Evolutionary conservation across 2,797 vertebrate genomes (phyloP).

Genomic region (Gymnoscopelus microlampas): DNA sequence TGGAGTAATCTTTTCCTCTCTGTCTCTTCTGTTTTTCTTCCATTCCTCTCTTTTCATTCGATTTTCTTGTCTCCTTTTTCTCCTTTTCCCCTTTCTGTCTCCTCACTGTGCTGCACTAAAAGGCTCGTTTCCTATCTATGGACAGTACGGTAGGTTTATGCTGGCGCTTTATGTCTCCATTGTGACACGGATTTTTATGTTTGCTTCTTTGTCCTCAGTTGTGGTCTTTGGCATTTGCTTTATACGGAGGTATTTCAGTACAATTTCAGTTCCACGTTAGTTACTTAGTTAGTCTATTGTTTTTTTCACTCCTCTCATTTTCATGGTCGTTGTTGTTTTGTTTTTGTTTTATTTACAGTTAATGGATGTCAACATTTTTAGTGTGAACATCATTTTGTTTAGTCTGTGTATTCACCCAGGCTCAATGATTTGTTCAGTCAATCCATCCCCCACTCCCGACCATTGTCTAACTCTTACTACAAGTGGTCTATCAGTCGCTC

Average conservation of each 20-base stretch:
- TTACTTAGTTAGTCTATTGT: background rate
- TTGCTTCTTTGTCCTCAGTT: background rate
- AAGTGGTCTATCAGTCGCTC: background rate
- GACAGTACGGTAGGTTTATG: slow-evolving; percentile 84
- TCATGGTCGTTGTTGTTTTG: slow-evolving; percentile 4
- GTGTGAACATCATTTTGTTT: slow-evolving; percentile 8
- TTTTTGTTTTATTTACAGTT: slow-evolving; percentile 1
- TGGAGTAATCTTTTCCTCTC: slow-evolving; percentile 15
- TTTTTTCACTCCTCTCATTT: background rate
- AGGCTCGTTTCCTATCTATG: slow-evolving; percentile 85
- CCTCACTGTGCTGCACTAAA: slow-evolving; percentile 68
- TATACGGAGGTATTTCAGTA: background rate
- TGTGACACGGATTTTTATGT: slow-evolving; percentile 13
- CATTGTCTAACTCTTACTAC: background rate
- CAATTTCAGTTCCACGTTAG: slow-evolving; percentile 5
- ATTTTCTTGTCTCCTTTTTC: slow-evolving; percentile 29
- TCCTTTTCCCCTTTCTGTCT: slow-evolving; percentile 12
- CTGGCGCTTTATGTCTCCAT: slow-evolving; percentile 28
- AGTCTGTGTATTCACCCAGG: background rate
- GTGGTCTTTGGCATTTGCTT: slow-evolving; percentile 18
- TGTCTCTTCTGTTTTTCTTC: slow-evolving; percentile 29
- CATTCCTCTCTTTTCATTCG: slow-evolving; percentile 25
- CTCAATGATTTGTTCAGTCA: background rate
- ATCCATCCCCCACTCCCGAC: background rate
- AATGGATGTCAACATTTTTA: slow-evolving; percentile 9